Evolutionary conservation across 1,140 invertebrate species (phyloP), one percentile per base, ranked within the genome.

Genomic region (Popillia japonica): DNA sequence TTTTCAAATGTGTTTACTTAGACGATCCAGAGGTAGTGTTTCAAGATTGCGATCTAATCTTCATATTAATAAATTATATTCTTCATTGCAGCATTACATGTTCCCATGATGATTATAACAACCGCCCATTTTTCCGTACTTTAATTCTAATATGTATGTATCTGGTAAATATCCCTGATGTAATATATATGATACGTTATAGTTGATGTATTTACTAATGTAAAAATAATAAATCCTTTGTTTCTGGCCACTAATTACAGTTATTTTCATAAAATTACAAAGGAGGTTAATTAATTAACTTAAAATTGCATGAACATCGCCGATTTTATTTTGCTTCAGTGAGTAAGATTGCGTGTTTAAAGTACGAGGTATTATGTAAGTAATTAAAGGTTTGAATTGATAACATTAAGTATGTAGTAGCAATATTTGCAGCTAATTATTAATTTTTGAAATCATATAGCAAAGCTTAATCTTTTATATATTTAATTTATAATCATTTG

Each of bases 1-100:
- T 76, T 10, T 76, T 55, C 27, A 76, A 76, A 76, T 76, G 75
- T 11, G 10, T 76, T 14, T 76, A 76, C 23, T 55, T 76, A 0
- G 4, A 76, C 22, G 41, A 59, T n/a, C 75, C 75, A 9, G 41
- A 76, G 44, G 75, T 76, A 76, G n/a, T n/a, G n/a, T 48, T 55
- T 76, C 9, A 8, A 10, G 0, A 40, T 48, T 27, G 27, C 4
- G 4, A 9, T 20, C 10, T 55, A 23, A 48, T 48, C 4, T 6
- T 34, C 20, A 22, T 14, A n/a, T 14, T 55, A 76, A 55, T 76
- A 76, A 55, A 7, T n/a, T 55, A 17, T 48, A 10, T 48, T 55
- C 17, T 55, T 76, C 6, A n/a, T 74, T 74, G 9, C 72, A 74
- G 72, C 34, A 74, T 74, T 74, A 41, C 17, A 41, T 74, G 6